Evolutionary conservation across 2,888 invertebrate genomes (phyloP), one percentile per base, ranked within the genome.

Genomic region (Drosophila picticornis): DNA sequence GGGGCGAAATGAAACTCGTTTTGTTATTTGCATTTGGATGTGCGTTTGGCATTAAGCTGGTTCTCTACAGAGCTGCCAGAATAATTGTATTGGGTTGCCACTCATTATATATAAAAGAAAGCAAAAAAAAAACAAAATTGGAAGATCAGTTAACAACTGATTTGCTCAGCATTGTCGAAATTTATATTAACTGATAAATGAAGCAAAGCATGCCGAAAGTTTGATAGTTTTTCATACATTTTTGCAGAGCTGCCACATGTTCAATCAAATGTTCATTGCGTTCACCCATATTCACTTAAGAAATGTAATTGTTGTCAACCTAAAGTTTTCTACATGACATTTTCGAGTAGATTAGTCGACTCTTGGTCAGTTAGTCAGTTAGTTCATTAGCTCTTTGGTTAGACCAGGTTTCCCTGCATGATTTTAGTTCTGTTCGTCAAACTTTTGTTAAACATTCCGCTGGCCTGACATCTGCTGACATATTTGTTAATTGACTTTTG

Each of bases 401-500:
- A 9, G 11, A 5, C 29, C 11, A 25, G 32, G 55, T 34, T 27
- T 5, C 7, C 25, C 13, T 40, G 34, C 31, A 25, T 31, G 40
- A 36, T 59, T 52, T 52, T 19, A 58, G 32, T 32, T 62, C 22
- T 34, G n/a, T 40, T 13, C 9, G 29, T 40, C 40, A 40, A 69
- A 69, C 16, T 68, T 68, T 58, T 43, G 40, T 11, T 36, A 0
- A 7, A 10, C 70, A 69, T 69, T 69, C 59, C 51, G 5, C 2
- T 11, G 3, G 27, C 27, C 7, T 13, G 48, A 25, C 48, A 57
- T 48, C 34, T 56, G 48, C 25, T 58, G 71, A 74, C 74, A 67
- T 79, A 56, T 79, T 67, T 78, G 60, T 29, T 46, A 68, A 68
- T 70, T 34, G 50, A 70, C 50, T 58, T 70, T 68, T 51, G 1